These are phyloP conservation scores for Neelides sp. DNA, from an alignment of 1,140 invertebrate genomes.

Conservation along the genomic window DNA sequence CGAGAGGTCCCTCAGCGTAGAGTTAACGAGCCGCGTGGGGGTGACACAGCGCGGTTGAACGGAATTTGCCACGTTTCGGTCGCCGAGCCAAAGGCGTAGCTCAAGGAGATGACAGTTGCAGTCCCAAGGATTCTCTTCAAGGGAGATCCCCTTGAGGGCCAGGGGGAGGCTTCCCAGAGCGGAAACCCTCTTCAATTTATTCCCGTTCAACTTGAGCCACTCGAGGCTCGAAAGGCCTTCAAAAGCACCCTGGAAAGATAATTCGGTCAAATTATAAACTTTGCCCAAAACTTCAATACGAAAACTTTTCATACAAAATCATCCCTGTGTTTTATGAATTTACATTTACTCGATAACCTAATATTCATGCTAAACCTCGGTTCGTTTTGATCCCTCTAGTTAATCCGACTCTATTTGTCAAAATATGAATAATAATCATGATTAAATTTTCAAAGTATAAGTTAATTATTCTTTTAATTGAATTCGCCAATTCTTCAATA, in stretches of 20 bases:
- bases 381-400: too few species aligned
- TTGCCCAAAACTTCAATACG: too few species aligned
- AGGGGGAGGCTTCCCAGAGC: constrained; percentile 56
- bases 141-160: constrained; percentile 57
- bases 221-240: constrained; percentile 64
- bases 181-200: constrained; percentile 56
- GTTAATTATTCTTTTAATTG: too few species aligned
- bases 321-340: too few species aligned
- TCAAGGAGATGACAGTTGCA: constrained; percentile 70
- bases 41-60: constrained; percentile 54
- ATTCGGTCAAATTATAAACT: too few species aligned
- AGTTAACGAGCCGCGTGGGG: constrained; percentile 51
- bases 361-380: too few species aligned
- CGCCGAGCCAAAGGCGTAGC: constrained; percentile 60
- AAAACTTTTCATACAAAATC: too few species aligned
- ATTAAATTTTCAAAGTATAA: too few species aligned
- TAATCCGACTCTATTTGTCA: too few species aligned
- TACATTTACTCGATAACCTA: too few species aligned
- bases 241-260: constrained; percentile 50
- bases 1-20: constrained; percentile 53
- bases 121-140: constrained; percentile 76
- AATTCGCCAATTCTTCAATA: too few species aligned
- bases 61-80: constrained; percentile 54
- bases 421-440: too few species aligned
- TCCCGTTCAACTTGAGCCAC: constrained; percentile 69